Percentiles rank a stretch among this genome's conserved stretches.
These are phyloP conservation scores for Protaetia brevitarsis DNA, from an alignment of 1,140 invertebrate genomes.

Conservation along the genomic window DNA sequence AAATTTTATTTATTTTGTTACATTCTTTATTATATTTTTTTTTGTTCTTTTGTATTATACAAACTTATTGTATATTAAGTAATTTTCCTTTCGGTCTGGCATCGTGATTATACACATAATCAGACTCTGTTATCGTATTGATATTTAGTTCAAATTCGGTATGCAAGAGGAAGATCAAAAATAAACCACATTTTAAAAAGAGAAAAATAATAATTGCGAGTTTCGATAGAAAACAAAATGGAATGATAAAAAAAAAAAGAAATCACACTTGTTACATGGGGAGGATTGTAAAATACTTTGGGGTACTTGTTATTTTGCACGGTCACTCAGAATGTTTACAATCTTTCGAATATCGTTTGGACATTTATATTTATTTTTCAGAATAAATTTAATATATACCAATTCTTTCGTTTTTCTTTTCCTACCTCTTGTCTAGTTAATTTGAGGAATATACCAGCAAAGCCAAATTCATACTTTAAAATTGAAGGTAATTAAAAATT, in stretches of 20 bases:
- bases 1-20: constrained; percentile 17
- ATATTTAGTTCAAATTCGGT: constrained; percentile 19
- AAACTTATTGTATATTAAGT: no score
- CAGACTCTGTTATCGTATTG: neutral
- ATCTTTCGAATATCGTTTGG: neutral
- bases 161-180: neutral
- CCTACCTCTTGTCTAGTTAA: no score
- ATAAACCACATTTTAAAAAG: neutral
- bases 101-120: neutral
- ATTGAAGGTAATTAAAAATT: no score
- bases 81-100: neutral
- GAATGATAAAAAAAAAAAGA: neutral
- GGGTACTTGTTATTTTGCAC: neutral
- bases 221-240: neutral
- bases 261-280: neutral
- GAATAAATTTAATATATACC: constrained; percentile 17
- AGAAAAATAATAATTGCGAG: neutral
- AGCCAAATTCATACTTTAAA: no score
- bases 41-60: no score
- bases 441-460: no score
- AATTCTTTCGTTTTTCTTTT: neutral
- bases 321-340: neutral
- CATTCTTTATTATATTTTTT: neutral
- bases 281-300: neutral
- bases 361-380: constrained; percentile 16